Conservation (phyloP, 2,797 vertebrate species). For the Silurus lanzhouensis region DNA sequence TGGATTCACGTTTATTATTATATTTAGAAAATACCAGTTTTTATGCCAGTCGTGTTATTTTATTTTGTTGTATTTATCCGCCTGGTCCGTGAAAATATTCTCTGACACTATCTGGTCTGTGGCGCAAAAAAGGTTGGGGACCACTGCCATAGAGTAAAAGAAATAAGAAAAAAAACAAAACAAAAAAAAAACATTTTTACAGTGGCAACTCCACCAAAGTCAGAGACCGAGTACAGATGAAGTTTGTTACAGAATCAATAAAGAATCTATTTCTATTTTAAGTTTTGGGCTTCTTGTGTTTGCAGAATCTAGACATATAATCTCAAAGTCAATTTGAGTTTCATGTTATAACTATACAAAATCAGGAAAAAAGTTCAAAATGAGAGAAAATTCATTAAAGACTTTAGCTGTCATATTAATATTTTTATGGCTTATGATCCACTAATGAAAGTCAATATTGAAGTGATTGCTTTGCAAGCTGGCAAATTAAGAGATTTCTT, state of each 20-base stretch:
- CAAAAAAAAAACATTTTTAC: background rate
- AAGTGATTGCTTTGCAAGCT: conserved; percentile 11
- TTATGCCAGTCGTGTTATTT: too few species aligned
- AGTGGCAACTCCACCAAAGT: background rate
- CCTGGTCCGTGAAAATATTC: too few species aligned
- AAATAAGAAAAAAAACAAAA: too few species aligned
- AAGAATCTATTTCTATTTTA: background rate
- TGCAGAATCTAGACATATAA: background rate
- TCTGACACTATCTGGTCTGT: too few species aligned
- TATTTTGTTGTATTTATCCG: too few species aligned
- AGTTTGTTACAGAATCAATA: background rate
- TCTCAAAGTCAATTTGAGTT: background rate
- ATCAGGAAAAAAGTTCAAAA: too few species aligned
- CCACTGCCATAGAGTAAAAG: too few species aligned
- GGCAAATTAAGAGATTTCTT: background rate
- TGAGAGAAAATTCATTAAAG: too few species aligned
- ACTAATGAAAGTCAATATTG: conserved; percentile 17
- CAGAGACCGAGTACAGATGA: background rate
- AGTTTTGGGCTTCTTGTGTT: background rate
- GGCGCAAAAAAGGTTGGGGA: too few species aligned
- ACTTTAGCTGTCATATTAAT: conserved; percentile 28
- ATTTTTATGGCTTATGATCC: conserved; percentile 11
- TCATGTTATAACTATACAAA: background rate
- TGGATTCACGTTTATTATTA: too few species aligned
- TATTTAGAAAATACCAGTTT: too few species aligned